phyloP scores from a whole-genome alignment of 2,113 vertebrate genomes.

The Cinclus cinclus region DNA sequence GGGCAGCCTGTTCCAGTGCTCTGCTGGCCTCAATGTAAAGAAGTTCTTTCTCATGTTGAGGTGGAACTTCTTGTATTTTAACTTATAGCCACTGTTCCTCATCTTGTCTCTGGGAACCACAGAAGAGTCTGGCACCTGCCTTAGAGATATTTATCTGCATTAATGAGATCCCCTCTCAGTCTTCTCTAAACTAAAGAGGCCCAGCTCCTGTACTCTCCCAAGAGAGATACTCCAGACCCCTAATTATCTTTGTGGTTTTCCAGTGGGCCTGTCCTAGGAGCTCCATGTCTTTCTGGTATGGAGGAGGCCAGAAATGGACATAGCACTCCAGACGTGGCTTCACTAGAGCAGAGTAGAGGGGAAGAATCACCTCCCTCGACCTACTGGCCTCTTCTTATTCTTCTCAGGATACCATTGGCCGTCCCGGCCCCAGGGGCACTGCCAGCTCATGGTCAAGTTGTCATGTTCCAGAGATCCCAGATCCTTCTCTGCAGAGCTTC shows the following conservation, averaged over 20 bases:
- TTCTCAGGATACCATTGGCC: neutral
- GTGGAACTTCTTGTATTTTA: neutral
- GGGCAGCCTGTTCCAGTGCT: neutral
- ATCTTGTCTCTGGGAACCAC: neutral
- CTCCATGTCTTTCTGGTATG: neutral
- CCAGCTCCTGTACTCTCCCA: neutral
- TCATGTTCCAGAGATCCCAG: neutral
- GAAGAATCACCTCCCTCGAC: neutral
- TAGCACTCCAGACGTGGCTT: neutral
- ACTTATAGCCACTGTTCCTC: neutral
- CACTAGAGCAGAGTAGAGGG: neutral
- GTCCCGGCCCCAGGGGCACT: neutral
- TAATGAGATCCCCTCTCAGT: neutral
- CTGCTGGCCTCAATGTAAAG: neutral
- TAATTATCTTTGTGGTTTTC: neutral
- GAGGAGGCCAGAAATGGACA: neutral
- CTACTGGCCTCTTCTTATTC: neutral
- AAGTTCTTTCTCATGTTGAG: neutral
- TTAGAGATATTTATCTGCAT: neutral
- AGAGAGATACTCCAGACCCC: neutral
- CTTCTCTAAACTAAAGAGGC: neutral
- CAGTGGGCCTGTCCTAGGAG: neutral
- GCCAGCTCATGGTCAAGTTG: neutral
- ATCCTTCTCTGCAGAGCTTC: neutral
- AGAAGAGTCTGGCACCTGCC: neutral